Evolutionary conservation across 2,888 invertebrate species (phyloP).

Genomic region (Lysandra bellargus): DNA sequence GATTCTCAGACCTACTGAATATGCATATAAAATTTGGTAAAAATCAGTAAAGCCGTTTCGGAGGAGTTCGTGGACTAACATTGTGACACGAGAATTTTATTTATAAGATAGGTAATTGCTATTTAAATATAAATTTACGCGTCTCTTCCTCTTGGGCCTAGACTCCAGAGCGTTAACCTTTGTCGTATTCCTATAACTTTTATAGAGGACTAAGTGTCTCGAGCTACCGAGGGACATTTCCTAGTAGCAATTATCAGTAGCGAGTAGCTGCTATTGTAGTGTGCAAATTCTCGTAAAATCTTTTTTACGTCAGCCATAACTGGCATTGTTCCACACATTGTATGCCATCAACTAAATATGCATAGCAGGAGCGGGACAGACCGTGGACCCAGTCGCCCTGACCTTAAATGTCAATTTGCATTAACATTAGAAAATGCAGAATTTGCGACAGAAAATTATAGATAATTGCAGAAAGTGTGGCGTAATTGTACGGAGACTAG

Average conservation of each 20-base stretch:
- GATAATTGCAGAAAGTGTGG: constrained; percentile 34
- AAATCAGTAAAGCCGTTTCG: too few species aligned
- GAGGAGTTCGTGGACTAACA: too few species aligned
- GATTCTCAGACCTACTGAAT: too few species aligned
- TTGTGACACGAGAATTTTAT: too few species aligned
- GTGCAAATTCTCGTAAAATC: constrained; percentile 15
- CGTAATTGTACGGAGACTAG: constrained; percentile 33
- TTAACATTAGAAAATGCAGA: constrained; percentile 26
- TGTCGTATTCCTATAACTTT: neutral
- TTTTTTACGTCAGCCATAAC: neutral
- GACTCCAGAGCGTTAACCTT: neutral
- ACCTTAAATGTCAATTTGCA: constrained; percentile 17
- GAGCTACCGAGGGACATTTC: neutral
- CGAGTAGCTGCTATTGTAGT: neutral
- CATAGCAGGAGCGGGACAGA: neutral
- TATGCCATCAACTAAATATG: constrained; percentile 11
- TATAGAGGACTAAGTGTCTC: neutral
- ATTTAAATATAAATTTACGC: too few species aligned
- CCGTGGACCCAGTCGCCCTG: neutral
- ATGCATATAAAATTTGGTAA: too few species aligned
- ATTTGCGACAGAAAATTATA: constrained; percentile 33
- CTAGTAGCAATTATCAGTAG: constrained; percentile 9
- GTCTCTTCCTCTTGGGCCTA: neutral
- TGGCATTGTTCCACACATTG: constrained; percentile 17
- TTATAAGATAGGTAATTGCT: too few species aligned